These are phyloP conservation scores for Calephelis virginiensis DNA, from an alignment of 1,140 invertebrate genomes.

Conservation along the genomic window DNA sequence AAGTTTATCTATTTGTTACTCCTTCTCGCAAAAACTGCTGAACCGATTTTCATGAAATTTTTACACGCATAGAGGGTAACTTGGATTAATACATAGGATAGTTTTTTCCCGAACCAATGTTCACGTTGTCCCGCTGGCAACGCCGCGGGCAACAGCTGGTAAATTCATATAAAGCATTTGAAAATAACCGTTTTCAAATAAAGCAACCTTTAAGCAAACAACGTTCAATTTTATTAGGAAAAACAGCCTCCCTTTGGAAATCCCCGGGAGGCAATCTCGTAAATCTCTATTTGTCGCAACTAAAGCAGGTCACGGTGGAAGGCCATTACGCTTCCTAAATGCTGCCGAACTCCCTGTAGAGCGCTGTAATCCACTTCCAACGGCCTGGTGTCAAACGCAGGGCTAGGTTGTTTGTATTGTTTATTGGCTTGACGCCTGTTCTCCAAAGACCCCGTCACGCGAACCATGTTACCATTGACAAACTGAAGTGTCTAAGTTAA, in stretches of 20 bases:
- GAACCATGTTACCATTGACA: conserved; percentile 64
- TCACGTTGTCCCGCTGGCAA: too few relatives aligned
- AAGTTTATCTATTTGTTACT: too few relatives aligned
- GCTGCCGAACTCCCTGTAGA: conserved; percentile 72
- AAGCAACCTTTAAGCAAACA: conserved; percentile 66
- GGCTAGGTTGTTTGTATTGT: conserved; percentile 75
- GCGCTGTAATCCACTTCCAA: conserved; percentile 75
- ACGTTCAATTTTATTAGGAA: conserved; percentile 71
- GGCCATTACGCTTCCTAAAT: conserved; percentile 75
- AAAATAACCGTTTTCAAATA: conserved; percentile 41
- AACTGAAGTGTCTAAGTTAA: conserved; percentile 26
- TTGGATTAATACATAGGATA: too few relatives aligned
- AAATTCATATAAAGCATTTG: conserved; percentile 13
- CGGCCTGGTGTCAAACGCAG: conserved; percentile 76
- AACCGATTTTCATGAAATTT: too few relatives aligned
- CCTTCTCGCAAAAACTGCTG: too few relatives aligned
- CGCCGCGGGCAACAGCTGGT: too few relatives aligned
- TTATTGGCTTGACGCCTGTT: conserved; percentile 70
- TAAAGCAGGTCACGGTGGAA: conserved; percentile 76
- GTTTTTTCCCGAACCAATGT: too few relatives aligned
- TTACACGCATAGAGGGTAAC: too few relatives aligned
- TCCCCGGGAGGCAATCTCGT: conserved; percentile 64
- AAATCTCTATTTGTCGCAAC: conserved; percentile 78
- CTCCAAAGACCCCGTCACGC: conserved; percentile 58
- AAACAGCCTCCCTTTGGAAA: conserved; percentile 57